Percentiles rank a stretch among this genome's conserved stretches.
Evolutionary conservation across 2,888 invertebrate genomes (phyloP).

Genomic region (Dendrolimus houi): DNA sequence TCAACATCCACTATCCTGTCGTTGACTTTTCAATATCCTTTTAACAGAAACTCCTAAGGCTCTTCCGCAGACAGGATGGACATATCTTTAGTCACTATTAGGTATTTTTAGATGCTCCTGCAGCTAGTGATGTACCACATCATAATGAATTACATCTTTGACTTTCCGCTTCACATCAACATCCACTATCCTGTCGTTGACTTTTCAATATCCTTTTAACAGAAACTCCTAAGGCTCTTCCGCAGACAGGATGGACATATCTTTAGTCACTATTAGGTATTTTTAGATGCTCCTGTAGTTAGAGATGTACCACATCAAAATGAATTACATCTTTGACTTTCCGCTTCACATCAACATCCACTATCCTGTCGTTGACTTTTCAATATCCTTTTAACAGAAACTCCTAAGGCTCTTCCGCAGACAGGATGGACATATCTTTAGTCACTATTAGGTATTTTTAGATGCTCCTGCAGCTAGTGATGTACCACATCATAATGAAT

Average conservation of each 20-base stretch:
- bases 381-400: slow-evolving; percentile 31
- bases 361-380: slow-evolving; percentile 12
- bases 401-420: slow-evolving; percentile 31
- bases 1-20: slow-evolving; percentile 9
- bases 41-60: slow-evolving; percentile 37
- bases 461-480: slow-evolving; percentile 17
- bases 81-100: slow-evolving; percentile 24
- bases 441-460: slow-evolving; percentile 31
- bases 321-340: not conserved
- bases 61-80: slow-evolving; percentile 24
- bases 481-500: not conserved
- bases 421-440: slow-evolving; percentile 22
- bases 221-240: slow-evolving; percentile 36
- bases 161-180: not conserved
- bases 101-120: slow-evolving; percentile 33
- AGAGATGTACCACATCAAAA: too few relatives aligned
- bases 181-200: slow-evolving; percentile 10
- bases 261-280: slow-evolving; percentile 30
- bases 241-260: slow-evolving; percentile 24
- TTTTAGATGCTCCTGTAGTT: slow-evolving; percentile 22
- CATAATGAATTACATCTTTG: too few relatives aligned
- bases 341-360: slow-evolving; percentile 5
- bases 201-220: slow-evolving; percentile 27
- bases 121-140: too few relatives aligned
- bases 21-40: slow-evolving; percentile 23